phyloP scores from a whole-genome alignment of 1,140 invertebrate genomes.

The Drosophila eugracilis region DNA sequence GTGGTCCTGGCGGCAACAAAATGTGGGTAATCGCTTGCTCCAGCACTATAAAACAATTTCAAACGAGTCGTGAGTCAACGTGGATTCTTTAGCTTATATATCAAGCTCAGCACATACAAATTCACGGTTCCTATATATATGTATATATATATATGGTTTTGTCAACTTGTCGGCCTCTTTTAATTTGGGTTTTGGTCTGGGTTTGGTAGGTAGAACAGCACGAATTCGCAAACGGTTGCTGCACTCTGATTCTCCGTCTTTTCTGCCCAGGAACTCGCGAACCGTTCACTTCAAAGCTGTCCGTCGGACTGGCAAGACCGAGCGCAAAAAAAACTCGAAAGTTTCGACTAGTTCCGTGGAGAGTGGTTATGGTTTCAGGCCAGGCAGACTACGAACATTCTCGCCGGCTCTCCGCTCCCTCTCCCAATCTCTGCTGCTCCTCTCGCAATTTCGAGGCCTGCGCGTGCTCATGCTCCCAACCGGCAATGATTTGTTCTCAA shows the following conservation, averaged over 20 bases:
- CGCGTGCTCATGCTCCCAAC: conserved; percentile 39
- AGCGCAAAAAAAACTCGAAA: conserved; percentile 61
- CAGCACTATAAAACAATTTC: conserved; percentile 30
- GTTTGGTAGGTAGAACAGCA: conserved; percentile 59
- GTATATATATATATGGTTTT: conserved; percentile 9
- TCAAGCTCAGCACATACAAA: conserved; percentile 15
- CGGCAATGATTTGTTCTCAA: conserved; percentile 43
- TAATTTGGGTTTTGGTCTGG: not conserved
- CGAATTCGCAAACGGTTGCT: conserved; percentile 56
- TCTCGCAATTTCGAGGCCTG: conserved; percentile 38
- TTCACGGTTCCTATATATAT: conserved; percentile 16
- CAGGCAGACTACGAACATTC: conserved; percentile 8
- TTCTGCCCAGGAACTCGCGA: conserved; percentile 62
- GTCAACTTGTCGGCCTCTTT: conserved; percentile 18
- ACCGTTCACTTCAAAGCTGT: conserved; percentile 71
- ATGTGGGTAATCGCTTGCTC: not conserved
- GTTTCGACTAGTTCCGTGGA: conserved; percentile 49
- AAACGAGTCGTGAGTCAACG: conserved; percentile 16
- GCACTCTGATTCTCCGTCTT: conserved; percentile 43
- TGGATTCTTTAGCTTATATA: not conserved
- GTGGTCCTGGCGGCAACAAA: conserved; percentile 17
- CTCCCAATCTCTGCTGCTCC: conserved; percentile 22
- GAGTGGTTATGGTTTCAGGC: conserved; percentile 15
- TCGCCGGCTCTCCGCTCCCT: conserved; percentile 22
- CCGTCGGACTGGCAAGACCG: conserved; percentile 70